phyloP scores from a whole-genome alignment of 2,113 vertebrate species.

The Phrynosoma blainvillii region DNA sequence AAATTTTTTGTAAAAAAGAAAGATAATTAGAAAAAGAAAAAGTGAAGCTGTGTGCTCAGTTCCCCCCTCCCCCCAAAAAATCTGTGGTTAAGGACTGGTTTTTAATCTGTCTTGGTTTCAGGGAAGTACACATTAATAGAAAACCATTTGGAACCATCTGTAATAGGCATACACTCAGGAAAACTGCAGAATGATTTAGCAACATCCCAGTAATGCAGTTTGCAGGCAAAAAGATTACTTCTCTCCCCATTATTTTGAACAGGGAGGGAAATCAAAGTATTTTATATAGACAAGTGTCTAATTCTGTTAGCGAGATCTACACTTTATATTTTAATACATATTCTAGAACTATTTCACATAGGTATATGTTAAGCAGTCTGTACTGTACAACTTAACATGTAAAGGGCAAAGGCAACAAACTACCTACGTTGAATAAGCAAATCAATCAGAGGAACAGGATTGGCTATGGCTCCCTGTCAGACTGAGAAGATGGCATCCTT shows the following conservation, averaged over 20 bases:
- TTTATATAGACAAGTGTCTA: background rate
- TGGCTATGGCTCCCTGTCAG: background rate
- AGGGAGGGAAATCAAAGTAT: background rate
- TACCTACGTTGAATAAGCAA: background rate
- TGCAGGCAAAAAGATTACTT: conserved; percentile 25
- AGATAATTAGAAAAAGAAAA: conserved; percentile 15
- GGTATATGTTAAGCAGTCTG: too few relatives aligned
- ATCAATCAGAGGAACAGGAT: background rate
- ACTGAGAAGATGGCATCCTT: too few relatives aligned
- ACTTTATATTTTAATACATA: conserved; percentile 17
- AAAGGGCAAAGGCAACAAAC: background rate
- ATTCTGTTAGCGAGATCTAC: conserved; percentile 1
- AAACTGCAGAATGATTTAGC: conserved; percentile 47
- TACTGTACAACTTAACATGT: background rate
- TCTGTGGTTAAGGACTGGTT: background rate
- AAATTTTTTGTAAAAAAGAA: conserved; percentile 41
- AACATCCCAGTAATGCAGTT: conserved; percentile 15
- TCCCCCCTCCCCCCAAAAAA: conserved; percentile 6
- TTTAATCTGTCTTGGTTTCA: conserved; percentile 1
- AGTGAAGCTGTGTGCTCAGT: conserved; percentile 8
- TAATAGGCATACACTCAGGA: conserved; percentile 35
- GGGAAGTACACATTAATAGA: background rate
- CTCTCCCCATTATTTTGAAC: background rate
- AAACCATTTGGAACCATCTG: background rate
- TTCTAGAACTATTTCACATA: background rate